Evolutionary conservation across 1,140 invertebrate species (phyloP).

Genomic region (Melanaphis sacchari): DNA sequence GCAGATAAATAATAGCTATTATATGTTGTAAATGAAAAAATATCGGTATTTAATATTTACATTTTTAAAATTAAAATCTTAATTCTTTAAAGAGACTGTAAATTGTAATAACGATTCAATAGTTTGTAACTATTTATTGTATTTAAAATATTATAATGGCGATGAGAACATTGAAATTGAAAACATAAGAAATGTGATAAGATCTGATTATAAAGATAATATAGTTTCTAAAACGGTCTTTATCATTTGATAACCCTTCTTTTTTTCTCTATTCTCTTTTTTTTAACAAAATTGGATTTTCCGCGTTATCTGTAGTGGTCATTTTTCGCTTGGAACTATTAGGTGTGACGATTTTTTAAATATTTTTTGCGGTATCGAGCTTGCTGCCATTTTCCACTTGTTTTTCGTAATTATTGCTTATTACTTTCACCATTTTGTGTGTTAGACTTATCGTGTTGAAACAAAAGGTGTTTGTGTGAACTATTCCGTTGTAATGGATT

Average conservation of each 20-base stretch:
- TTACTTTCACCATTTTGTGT: neutral
- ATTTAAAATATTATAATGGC: neutral
- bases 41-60: too few relatives aligned
- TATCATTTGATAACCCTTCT: slow-evolving; percentile 45
- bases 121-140: too few relatives aligned
- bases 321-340: slow-evolving; percentile 20
- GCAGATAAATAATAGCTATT: too few relatives aligned
- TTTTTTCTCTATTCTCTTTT: neutral
- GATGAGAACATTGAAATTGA: neutral
- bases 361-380: neutral
- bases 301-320: slow-evolving; percentile 25
- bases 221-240: neutral
- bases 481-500: slow-evolving; percentile 2
- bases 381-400: neutral
- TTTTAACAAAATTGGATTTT: slow-evolving; percentile 25
- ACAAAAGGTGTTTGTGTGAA: neutral
- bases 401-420: neutral
- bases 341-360: slow-evolving; percentile 32
- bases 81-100: too few relatives aligned
- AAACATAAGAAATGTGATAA: neutral
- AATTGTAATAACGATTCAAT: too few relatives aligned
- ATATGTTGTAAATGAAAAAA: too few relatives aligned
- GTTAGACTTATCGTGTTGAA: neutral
- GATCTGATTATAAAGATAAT: neutral
- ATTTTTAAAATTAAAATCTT: too few relatives aligned